These are phyloP conservation scores for Meloidogyne hapla DNA, from an alignment of 1,140 invertebrate species.

Conservation along the genomic window DNA sequence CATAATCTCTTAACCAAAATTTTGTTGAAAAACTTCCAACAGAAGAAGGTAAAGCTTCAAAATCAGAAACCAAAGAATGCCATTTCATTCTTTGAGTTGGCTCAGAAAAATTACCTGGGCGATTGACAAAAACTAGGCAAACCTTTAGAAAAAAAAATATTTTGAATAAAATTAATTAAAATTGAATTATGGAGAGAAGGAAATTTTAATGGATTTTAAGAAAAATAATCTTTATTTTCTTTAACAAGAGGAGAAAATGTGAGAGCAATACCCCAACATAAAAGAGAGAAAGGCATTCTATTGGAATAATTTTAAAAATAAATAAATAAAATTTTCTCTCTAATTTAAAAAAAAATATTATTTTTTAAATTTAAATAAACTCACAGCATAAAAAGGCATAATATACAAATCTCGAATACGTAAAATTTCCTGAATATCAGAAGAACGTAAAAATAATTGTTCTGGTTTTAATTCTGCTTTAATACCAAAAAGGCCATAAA, in stretches of 20 bases:
- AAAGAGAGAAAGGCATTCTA: no score
- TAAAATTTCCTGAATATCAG: conserved; percentile 44
- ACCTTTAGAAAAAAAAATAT: conserved; percentile 10
- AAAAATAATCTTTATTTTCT: no score
- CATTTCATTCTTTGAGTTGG: conserved; percentile 38
- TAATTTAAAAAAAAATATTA: no score
- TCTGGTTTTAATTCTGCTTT: conserved; percentile 58
- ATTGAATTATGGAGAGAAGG: no score
- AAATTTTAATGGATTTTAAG: no score
- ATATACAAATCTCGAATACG: conserved; percentile 41
- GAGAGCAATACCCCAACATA: no score
- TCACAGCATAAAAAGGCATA: conserved; percentile 56
- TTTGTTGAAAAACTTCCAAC: conserved; percentile 61
- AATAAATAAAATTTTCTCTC: no score
- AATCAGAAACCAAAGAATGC: conserved; percentile 50
- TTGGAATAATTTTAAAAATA: no score
- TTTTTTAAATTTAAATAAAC: background rate
- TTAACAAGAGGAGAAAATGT: no score
- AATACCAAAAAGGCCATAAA: conserved; percentile 56
- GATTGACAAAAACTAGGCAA: conserved; percentile 60
- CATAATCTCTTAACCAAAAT: conserved; percentile 61
- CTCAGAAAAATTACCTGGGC: conserved; percentile 56
- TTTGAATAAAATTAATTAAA: no score
- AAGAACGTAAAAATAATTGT: conserved; percentile 54
- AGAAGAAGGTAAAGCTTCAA: conserved; percentile 55